Evolutionary conservation across 2,888 invertebrate species (phyloP).

Genomic region (Graphium colonna): DNA sequence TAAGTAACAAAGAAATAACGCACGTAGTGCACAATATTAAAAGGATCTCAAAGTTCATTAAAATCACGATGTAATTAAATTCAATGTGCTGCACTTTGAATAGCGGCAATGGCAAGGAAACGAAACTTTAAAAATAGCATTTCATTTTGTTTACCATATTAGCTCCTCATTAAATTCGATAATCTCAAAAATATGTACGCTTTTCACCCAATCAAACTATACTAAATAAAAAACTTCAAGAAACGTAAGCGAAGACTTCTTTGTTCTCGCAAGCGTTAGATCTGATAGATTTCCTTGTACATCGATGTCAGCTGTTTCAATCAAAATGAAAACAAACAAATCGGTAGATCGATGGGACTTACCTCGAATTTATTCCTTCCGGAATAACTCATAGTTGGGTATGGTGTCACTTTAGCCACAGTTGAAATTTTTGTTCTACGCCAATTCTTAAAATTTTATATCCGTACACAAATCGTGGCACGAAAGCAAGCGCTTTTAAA

Average conservation of each 20-base stretch:
- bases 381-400: conserved; percentile 81
- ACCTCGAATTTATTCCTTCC: conserved; percentile 84
- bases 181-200: background rate
- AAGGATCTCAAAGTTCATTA: background rate
- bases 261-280: conserved; percentile 11
- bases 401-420: conserved; percentile 76
- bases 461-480: conserved; percentile 39
- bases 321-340: conserved; percentile 62
- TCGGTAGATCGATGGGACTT: conserved; percentile 43
- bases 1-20: conserved; percentile 23
- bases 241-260: background rate
- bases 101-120: background rate
- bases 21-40: background rate
- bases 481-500: conserved; percentile 54
- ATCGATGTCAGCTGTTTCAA: conserved; percentile 81
- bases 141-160: conserved; percentile 11
- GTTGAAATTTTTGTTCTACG: conserved; percentile 49
- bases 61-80: background rate
- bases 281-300: conserved; percentile 10
- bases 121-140: conserved; percentile 29
- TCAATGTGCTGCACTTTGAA: conserved; percentile 6
- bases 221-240: background rate
- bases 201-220: background rate
- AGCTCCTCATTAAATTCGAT: background rate
- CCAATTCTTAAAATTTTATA: conserved; percentile 5